These are phyloP conservation scores for Dynastes grantii DNA, from an alignment of 2,888 invertebrate species.

Conservation along the genomic window DNA sequence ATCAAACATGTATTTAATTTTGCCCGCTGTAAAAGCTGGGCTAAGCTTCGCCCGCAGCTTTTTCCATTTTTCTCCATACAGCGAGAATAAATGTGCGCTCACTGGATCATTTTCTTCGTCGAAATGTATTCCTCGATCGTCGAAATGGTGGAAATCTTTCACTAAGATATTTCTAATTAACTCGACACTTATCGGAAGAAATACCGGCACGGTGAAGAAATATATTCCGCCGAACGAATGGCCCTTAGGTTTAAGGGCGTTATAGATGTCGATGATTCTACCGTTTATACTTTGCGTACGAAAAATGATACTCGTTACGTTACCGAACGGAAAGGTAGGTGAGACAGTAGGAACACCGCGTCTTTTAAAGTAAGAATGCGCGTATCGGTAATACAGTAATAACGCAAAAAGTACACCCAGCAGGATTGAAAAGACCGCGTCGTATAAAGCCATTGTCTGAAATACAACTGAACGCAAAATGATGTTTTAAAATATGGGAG, in stretches of 20 bases:
- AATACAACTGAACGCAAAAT: conserved; percentile 26
- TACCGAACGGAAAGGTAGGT: conserved; percentile 79
- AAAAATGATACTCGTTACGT: conserved; percentile 73
- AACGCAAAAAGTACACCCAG: background rate
- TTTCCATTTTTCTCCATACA: conserved; percentile 75
- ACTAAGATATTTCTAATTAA: conserved; percentile 75
- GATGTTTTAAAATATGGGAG: background rate
- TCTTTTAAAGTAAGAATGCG: conserved; percentile 75
- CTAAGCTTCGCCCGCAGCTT: conserved; percentile 75
- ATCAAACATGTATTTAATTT: conserved; percentile 76
- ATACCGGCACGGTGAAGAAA: conserved; percentile 75
- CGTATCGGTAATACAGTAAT: conserved; percentile 60
- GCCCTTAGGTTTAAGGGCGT: conserved; percentile 69
- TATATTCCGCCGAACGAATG: conserved; percentile 75
- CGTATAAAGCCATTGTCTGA: conserved; percentile 28
- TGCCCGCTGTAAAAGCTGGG: conserved; percentile 77
- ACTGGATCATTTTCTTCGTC: conserved; percentile 75
- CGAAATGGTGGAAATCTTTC: conserved; percentile 78
- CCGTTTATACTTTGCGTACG: conserved; percentile 76
- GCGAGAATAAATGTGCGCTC: conserved; percentile 74
- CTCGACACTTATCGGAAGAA: conserved; percentile 77
- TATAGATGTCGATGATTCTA: conserved; percentile 75
- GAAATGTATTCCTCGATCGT: conserved; percentile 76
- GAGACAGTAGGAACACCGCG: conserved; percentile 74
- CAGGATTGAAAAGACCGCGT: conserved; percentile 12